These are phyloP conservation scores for Andrena dorsata DNA, from an alignment of 2,888 invertebrate genomes.

Conservation along the genomic window DNA sequence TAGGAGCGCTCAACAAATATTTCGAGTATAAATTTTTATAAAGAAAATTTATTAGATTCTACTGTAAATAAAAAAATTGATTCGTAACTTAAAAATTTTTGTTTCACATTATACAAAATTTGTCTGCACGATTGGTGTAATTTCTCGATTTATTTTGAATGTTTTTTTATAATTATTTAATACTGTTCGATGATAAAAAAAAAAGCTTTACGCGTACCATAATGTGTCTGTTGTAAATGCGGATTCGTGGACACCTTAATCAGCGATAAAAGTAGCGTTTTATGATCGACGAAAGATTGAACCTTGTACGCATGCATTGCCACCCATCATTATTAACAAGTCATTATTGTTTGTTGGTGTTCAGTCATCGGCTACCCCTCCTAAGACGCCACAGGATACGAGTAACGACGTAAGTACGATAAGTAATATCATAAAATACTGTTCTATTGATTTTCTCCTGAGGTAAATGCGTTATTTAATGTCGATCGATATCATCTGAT, in stretches of 20 bases:
- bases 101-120: background rate
- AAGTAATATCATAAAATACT: slow-evolving; percentile 34
- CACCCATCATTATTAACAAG: slow-evolving; percentile 79
- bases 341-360: slow-evolving; percentile 81
- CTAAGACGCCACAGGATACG: slow-evolving; percentile 81
- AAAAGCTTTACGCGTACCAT: slow-evolving; percentile 7
- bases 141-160: background rate
- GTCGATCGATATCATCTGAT: slow-evolving; percentile 19
- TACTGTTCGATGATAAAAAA: slow-evolving; percentile 23
- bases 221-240: slow-evolving; percentile 10
- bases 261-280: background rate
- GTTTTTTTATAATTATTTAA: background rate
- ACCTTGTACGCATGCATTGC: slow-evolving; percentile 71
- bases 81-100: background rate
- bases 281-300: slow-evolving; percentile 14
- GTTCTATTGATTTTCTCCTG: slow-evolving; percentile 1
- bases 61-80: background rate
- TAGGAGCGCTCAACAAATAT: background rate
- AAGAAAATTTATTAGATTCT: background rate
- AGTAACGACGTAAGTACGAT: slow-evolving; percentile 81
- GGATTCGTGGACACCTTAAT: background rate
- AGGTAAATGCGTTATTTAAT: background rate
- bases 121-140: background rate
- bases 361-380: slow-evolving; percentile 81
- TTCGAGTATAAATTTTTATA: slow-evolving; percentile 1